A percentile compares a stretch with the other conserved stretches of the same genome.
These are phyloP conservation scores for Teleopsis dalmanni DNA, from an alignment of 1,140 invertebrate species.

Conservation along the genomic window DNA sequence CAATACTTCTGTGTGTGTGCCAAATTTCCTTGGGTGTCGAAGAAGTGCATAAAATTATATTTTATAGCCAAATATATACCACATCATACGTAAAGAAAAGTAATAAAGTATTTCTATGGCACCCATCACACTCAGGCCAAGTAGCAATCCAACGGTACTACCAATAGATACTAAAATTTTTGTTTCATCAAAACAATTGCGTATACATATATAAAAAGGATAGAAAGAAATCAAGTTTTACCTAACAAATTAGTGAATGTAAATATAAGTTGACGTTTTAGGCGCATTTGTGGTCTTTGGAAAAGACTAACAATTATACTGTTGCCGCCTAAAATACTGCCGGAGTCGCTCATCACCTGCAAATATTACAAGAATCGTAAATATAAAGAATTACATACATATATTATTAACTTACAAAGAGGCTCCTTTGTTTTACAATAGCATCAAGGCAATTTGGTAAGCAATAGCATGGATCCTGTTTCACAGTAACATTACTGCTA, in stretches of 20 bases:
- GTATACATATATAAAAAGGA: not conserved
- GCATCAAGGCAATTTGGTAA: conserved; percentile 29
- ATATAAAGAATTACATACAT: not conserved
- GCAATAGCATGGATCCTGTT: conserved; percentile 19
- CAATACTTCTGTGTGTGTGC: too few relatives aligned
- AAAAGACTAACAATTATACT: conserved; percentile 24
- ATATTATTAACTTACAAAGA: not conserved
- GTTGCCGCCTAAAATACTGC: conserved; percentile 23
- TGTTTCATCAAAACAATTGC: not conserved
- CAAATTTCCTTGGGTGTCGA: too few relatives aligned
- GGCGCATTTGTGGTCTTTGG: conserved; percentile 25
- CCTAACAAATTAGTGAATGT: conserved; percentile 37
- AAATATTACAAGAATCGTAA: not conserved
- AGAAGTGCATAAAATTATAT: conserved; percentile 17
- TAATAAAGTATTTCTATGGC: conserved; percentile 62
- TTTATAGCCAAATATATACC: conserved; percentile 42
- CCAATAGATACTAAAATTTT: conserved; percentile 56
- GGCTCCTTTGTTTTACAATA: not conserved
- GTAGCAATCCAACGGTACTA: conserved; percentile 59
- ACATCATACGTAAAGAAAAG: conserved; percentile 53
- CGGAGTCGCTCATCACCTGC: conserved; percentile 24
- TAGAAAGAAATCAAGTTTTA: conserved; percentile 9
- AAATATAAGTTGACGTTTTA: conserved; percentile 37
- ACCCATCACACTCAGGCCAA: conserved; percentile 61
- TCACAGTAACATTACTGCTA: too few relatives aligned